Conservation (phyloP, 2,888 invertebrate species). For the Fragum whitleyi region DNA sequence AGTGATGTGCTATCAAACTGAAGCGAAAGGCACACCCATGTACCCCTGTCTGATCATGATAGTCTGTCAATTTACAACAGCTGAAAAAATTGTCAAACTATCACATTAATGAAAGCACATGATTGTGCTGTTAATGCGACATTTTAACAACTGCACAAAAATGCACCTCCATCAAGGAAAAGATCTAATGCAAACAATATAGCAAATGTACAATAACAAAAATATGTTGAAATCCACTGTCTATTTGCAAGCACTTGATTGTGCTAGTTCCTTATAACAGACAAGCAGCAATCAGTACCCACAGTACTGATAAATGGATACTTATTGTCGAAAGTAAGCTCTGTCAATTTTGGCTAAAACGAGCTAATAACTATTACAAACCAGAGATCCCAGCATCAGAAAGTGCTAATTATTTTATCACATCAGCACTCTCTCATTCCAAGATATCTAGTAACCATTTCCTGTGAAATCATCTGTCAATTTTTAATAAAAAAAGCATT, state of each 20-base stretch:
- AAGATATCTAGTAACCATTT: slow-evolving; percentile 24
- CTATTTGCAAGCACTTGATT: slow-evolving; percentile 49
- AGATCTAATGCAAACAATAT: too few relatives aligned
- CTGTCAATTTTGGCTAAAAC: too few relatives aligned
- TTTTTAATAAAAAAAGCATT: slow-evolving; percentile 29
- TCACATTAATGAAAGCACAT: neutral
- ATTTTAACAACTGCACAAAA: neutral
- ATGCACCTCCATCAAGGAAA: neutral
- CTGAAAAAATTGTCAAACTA: neutral
- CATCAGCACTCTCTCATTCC: slow-evolving; percentile 47
- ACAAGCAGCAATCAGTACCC: slow-evolving; percentile 28
- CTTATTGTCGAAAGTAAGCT: too few relatives aligned
- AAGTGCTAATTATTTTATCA: slow-evolving; percentile 55
- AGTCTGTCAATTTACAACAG: too few relatives aligned
- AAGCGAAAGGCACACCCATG: neutral
- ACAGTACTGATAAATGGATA: too few relatives aligned
- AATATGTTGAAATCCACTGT: too few relatives aligned
- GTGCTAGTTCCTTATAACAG: slow-evolving; percentile 33
- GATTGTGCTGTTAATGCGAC: neutral
- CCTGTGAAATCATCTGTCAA: slow-evolving; percentile 42
- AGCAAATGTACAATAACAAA: too few relatives aligned
- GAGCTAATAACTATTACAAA: too few relatives aligned
- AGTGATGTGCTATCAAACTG: neutral
- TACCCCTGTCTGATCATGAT: neutral
- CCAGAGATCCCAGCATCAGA: slow-evolving; percentile 51